Conservation (phyloP, 1,140 invertebrate genomes). For the Heliconius himera region DNA sequence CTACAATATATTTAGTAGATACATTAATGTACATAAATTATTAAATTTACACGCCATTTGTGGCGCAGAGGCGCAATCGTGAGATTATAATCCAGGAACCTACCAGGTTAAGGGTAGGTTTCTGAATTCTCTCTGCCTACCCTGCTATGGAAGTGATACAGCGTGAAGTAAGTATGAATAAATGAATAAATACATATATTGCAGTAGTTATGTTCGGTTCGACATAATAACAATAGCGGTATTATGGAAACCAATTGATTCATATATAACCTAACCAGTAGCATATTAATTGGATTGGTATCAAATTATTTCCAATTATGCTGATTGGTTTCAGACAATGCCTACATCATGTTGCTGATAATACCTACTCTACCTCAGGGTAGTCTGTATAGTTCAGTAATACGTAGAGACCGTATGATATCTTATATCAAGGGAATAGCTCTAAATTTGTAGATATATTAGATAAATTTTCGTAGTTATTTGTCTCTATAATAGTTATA, state of each 20-base stretch:
- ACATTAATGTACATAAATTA: too few species aligned
- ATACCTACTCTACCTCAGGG: background rate
- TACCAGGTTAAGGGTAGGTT: too few species aligned
- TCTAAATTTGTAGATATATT: background rate
- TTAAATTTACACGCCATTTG: too few species aligned
- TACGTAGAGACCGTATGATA: background rate
- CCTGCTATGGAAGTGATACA: too few species aligned
- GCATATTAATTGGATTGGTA: background rate
- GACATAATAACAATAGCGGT: background rate
- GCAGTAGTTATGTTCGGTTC: background rate
- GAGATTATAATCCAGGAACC: too few species aligned
- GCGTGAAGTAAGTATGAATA: too few species aligned
- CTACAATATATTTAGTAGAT: background rate
- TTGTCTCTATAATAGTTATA: background rate
- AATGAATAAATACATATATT: too few species aligned
- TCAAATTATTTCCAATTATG: conserved; percentile 30
- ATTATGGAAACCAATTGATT: background rate
- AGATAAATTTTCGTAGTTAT: too few species aligned
- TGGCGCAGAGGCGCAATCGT: too few species aligned
- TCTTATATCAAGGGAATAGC: background rate
- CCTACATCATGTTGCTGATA: conserved; percentile 32
- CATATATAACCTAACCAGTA: background rate
- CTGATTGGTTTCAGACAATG: conserved; percentile 37
- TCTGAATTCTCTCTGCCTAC: too few species aligned
- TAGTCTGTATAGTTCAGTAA: background rate